These are phyloP conservation scores for Athripsodes cinereus DNA, from an alignment of 2,888 invertebrate species.

Conservation along the genomic window DNA sequence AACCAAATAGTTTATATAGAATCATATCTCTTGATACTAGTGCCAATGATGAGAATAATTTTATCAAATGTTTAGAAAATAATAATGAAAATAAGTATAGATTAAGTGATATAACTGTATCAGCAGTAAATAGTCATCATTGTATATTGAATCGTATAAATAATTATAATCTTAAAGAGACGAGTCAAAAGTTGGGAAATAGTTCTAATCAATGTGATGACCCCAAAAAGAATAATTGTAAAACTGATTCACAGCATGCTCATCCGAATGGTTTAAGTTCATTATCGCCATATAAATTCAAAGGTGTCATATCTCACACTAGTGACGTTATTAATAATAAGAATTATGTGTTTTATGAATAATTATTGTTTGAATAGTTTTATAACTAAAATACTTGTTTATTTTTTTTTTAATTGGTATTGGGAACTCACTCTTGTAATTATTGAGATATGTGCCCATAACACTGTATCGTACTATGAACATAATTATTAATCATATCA, in stretches of 20 bases:
- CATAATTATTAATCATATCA: too few species aligned
- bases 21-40: not conserved
- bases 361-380: too few species aligned
- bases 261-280: too few species aligned
- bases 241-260: too few species aligned
- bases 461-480: too few species aligned
- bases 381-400: too few species aligned
- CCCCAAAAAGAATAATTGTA: too few species aligned
- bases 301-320: constrained; percentile 16
- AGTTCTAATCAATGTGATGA: not conserved
- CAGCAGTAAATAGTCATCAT: not conserved
- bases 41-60: not conserved
- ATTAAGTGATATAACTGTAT: not conserved
- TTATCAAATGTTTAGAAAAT: not conserved
- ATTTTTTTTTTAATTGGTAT: too few species aligned
- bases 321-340: not conserved
- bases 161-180: not conserved
- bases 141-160: not conserved
- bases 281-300: not conserved
- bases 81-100: not conserved
- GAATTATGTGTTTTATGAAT: too few species aligned
- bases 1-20: not conserved
- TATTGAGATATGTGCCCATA: too few species aligned
- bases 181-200: too few species aligned
- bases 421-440: too few species aligned